A percentile compares a stretch with the other conserved stretches of the same genome.
These are phyloP conservation scores for Chiroxiphia lanceolata DNA, from an alignment of 2,797 vertebrate species.

Conservation along the genomic window DNA sequence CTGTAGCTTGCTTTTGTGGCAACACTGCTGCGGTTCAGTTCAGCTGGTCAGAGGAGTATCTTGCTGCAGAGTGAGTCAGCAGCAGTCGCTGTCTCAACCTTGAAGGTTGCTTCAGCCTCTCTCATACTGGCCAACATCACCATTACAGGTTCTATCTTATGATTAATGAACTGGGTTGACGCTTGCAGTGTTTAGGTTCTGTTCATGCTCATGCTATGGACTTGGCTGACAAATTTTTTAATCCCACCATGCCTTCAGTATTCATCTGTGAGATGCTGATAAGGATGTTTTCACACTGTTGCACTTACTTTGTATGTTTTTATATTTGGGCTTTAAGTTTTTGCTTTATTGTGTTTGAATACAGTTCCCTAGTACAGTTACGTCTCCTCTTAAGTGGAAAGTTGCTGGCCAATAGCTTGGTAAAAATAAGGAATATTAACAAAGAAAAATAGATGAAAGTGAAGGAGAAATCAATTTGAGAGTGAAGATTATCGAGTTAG, in stretches of 20 bases:
- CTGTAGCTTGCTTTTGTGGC: background rate
- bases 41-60: background rate
- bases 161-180: background rate
- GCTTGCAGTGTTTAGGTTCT: background rate
- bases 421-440: background rate
- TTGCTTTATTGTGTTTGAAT: background rate
- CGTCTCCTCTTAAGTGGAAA: background rate
- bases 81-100: background rate
- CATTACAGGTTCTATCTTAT: background rate
- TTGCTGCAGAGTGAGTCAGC: constrained; percentile 43
- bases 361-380: background rate
- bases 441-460: background rate
- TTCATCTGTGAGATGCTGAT: background rate
- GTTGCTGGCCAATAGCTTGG: background rate
- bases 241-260: background rate
- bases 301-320: background rate
- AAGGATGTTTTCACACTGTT: background rate
- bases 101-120: background rate
- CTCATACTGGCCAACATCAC: background rate
- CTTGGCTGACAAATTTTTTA: background rate
- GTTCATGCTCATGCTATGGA: background rate
- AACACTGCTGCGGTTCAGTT: background rate
- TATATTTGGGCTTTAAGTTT: background rate
- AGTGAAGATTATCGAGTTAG: background rate
- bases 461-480: background rate